Evolutionary conservation across 1,140 invertebrate genomes (phyloP), one percentile per base, ranked within the genome.

Genomic region (Mactra quadrangularis): DNA sequence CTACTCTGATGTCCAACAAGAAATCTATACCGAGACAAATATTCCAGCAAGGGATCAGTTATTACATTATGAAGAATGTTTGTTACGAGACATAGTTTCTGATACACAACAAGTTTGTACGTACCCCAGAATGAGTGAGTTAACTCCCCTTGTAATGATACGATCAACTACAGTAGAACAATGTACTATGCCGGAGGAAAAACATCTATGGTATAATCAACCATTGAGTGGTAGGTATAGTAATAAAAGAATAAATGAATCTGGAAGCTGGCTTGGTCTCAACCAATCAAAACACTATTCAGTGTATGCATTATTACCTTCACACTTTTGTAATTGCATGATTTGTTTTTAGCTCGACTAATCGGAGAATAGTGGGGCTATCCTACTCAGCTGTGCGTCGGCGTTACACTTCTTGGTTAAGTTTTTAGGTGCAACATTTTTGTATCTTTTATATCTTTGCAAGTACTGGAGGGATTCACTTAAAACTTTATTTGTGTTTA

Each of bases 101-200:
- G 55, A 82, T 4, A 64, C 25, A 29, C 59, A 71, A 25, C 55
- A 68, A 1, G 35, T 82, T 9, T n/a, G 7, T 1, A 29, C 4
- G 0, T 82, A 82, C 31, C 79, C 79, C 13, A 74, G 33, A 25
- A 64, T 75, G 47, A 72, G 59, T n/a, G 25, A 38, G 3, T n/a
- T 15, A 1, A 27, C 50, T 0, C 79, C 79, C 0, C 59, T 82
- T 17, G 79, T 82, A 1, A 15, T 82, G 57, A 72, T 74, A 66
- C 57, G 79, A 22, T 38, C 57, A 9, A 74, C 79, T 3, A 59
- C 41, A 22, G 47, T 82, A 1, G 59, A 74, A 25, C 35, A 60
- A 29, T 82, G 79, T 75, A 53, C 59, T 22, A 74, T 74, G 70
- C 79, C 70, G 29, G 79, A 82, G 13, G 79, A 82, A 25, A 47